Percentiles rank a stretch among this genome's conserved stretches.
Conservation (phyloP, 2,888 invertebrate species). For the Drosophila rellima region DNA sequence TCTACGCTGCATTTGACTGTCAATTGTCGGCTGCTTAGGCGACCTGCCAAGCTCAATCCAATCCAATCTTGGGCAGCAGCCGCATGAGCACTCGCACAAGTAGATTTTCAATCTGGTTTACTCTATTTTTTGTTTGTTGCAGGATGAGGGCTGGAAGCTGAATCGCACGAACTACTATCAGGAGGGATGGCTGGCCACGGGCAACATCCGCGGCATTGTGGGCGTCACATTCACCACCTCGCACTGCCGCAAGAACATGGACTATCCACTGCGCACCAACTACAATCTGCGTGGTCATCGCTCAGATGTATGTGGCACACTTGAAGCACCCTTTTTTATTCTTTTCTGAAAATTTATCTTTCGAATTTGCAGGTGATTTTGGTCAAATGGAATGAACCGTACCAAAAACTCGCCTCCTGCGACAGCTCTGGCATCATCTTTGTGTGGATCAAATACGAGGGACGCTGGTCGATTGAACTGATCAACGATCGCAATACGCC, state of each 20-base stretch:
- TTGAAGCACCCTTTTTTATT: not conserved
- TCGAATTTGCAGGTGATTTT: slow-evolving; percentile 90
- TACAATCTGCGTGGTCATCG: slow-evolving; percentile 98
- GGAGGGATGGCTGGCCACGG: slow-evolving; percentile 98
- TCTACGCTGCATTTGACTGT: slow-evolving; percentile 59
- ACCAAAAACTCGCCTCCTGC: slow-evolving; percentile 98
- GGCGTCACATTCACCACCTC: slow-evolving; percentile 98
- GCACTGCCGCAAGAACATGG: slow-evolving; percentile 94
- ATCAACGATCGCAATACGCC: slow-evolving; percentile 99
- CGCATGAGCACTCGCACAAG: slow-evolving; percentile 14
- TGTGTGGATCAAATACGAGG: slow-evolving; percentile 99
- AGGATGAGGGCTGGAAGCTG: slow-evolving; percentile 98
- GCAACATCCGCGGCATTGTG: slow-evolving; percentile 96
- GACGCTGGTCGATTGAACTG: slow-evolving; percentile 99
- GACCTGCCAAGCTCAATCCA: slow-evolving; percentile 50
- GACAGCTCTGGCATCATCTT: slow-evolving; percentile 99
- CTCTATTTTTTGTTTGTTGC: slow-evolving; percentile 60
- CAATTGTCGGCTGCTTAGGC: slow-evolving; percentile 72
- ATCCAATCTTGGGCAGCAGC: slow-evolving; percentile 27
- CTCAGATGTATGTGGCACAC: slow-evolving; percentile 91
- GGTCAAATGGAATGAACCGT: slow-evolving; percentile 99
- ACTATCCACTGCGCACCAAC: slow-evolving; percentile 95
- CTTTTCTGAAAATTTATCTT: not conserved
- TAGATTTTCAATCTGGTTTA: slow-evolving; percentile 35
- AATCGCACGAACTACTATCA: slow-evolving; percentile 98